Evolutionary conservation across 2,797 vertebrate genomes (phyloP).

Genomic region (Sylvilagus floridanus): DNA sequence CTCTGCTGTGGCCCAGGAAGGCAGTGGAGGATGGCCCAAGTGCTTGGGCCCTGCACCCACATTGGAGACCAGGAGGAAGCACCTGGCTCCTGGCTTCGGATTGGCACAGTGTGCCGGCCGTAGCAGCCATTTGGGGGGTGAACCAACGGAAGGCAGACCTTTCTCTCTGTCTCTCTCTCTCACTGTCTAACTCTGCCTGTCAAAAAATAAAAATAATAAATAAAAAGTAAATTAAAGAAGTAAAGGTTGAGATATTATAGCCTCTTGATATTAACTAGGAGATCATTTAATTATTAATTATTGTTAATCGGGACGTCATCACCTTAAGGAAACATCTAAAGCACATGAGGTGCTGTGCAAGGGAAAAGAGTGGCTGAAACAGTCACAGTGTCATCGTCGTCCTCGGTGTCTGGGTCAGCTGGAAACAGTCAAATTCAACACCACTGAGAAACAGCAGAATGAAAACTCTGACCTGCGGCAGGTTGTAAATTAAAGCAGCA

Average conservation of each 20-base stretch:
- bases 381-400: neutral
- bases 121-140: too few species aligned
- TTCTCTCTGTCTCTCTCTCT: too few species aligned
- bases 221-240: neutral
- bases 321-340: constrained; percentile 3
- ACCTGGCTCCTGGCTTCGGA: too few species aligned
- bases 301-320: neutral
- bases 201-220: too few species aligned
- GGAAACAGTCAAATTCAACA: constrained; percentile 22
- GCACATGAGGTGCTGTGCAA: neutral
- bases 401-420: neutral
- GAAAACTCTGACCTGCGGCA: neutral
- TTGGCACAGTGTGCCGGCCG: too few species aligned
- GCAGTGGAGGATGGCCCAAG: too few species aligned
- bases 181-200: too few species aligned
- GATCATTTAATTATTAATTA: too few species aligned
- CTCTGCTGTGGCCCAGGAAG: too few species aligned
- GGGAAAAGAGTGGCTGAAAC: neutral
- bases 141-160: too few species aligned
- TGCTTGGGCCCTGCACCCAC: too few species aligned
- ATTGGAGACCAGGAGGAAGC: too few species aligned
- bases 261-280: neutral
- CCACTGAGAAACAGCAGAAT: neutral
- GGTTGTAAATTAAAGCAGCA: neutral
- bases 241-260: neutral